Percentiles rank a stretch among this genome's conserved stretches.
Conservation (phyloP, 2,888 invertebrate species). For the Deladenus siricidicola region DNA sequence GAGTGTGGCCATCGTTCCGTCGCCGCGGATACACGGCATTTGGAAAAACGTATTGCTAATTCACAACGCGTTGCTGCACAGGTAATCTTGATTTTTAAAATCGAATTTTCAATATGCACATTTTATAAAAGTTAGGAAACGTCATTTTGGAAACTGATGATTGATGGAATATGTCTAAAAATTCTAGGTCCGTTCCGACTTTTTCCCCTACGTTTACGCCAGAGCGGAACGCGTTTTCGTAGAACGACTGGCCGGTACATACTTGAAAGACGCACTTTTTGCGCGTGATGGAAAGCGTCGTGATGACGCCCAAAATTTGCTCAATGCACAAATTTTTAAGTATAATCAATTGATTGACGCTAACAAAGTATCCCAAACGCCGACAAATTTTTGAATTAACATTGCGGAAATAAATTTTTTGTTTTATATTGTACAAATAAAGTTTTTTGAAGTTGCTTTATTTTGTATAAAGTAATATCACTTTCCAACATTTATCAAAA, state of each 20-base stretch:
- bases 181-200: neutral
- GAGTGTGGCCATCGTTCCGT: constrained; percentile 12
- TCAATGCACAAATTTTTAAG: constrained; percentile 26
- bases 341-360: constrained; percentile 15
- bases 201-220: constrained; percentile 21
- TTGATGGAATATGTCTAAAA: too few relatives aligned
- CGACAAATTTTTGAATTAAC: too few relatives aligned
- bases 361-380: too few relatives aligned
- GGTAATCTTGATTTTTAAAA: too few relatives aligned
- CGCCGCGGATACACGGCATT: constrained; percentile 27
- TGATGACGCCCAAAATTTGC: constrained; percentile 14
- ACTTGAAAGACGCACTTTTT: constrained; percentile 23
- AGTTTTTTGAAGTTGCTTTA: too few relatives aligned
- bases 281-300: constrained; percentile 18
- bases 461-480: too few relatives aligned
- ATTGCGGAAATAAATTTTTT: too few relatives aligned
- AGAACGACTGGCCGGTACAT: constrained; percentile 23
- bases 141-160: too few relatives aligned
- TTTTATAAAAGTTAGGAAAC: too few relatives aligned
- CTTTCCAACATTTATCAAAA: too few relatives aligned
- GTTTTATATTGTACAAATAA: too few relatives aligned
- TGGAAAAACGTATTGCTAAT: constrained; percentile 19
- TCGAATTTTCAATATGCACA: too few relatives aligned
- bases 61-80: constrained; percentile 15
- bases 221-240: constrained; percentile 35